Conservation (phyloP, 2,888 invertebrate genomes). For the Zygaena filipendulae region DNA sequence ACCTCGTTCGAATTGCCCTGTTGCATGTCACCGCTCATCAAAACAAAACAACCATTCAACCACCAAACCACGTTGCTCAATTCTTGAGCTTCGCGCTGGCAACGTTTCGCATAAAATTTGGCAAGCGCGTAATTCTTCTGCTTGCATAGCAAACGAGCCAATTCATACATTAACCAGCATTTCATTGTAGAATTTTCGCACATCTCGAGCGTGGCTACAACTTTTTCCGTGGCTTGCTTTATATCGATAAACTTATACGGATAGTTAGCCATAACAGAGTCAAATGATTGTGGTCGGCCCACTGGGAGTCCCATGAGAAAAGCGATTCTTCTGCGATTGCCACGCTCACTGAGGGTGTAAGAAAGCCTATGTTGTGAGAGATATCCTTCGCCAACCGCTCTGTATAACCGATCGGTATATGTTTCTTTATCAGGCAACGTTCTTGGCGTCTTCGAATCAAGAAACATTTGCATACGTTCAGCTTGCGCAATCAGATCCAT, state of each 20-base stretch:
- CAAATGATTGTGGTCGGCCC: constrained; percentile 49
- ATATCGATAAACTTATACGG: constrained; percentile 53
- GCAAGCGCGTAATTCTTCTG: constrained; percentile 57
- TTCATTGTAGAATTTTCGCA: constrained; percentile 57
- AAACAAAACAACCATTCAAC: constrained; percentile 49
- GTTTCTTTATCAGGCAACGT: constrained; percentile 50
- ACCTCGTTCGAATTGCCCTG: constrained; percentile 58
- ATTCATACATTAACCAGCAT: constrained; percentile 57
- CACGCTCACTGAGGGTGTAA: constrained; percentile 50
- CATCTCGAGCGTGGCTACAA: constrained; percentile 41
- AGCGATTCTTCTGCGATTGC: constrained; percentile 52
- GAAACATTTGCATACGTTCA: constrained; percentile 54
- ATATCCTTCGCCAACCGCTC: constrained; percentile 53
- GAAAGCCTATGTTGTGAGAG: constrained; percentile 48
- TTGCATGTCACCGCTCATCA: constrained; percentile 61
- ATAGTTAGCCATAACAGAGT: constrained; percentile 58
- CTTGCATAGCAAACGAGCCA: constrained; percentile 42
- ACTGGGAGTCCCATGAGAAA: constrained; percentile 54
- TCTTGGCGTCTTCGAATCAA: constrained; percentile 46
- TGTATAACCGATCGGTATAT: constrained; percentile 49
- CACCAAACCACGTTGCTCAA: constrained; percentile 47
- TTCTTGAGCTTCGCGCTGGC: constrained; percentile 50
- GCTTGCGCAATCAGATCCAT: constrained; percentile 52
- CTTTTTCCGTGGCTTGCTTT: constrained; percentile 43
- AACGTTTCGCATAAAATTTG: constrained; percentile 54